These are phyloP conservation scores for Sarcoramphus papa DNA, from an alignment of 2,797 vertebrate species.

Conservation along the genomic window DNA sequence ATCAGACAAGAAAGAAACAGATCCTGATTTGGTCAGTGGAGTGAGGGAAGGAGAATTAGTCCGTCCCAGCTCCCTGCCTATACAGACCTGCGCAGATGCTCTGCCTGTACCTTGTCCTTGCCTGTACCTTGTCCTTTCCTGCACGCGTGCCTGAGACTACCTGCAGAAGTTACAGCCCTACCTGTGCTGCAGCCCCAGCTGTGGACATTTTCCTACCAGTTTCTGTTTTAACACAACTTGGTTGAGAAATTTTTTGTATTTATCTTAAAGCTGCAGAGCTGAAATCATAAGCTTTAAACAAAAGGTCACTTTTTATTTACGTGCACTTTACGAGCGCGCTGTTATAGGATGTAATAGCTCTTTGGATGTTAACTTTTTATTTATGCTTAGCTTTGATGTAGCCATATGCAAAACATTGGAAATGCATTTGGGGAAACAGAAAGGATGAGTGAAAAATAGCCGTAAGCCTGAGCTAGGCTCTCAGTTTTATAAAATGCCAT, in stretches of 20 bases:
- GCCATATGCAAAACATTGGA: conserved; percentile 11
- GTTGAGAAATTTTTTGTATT: neutral
- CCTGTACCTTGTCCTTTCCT: neutral
- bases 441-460: neutral
- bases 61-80: neutral
- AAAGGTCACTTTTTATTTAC: neutral
- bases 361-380: neutral
- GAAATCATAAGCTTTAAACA: neutral
- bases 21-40: neutral
- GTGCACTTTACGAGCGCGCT: neutral
- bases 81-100: neutral
- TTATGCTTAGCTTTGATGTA: neutral
- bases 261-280: neutral
- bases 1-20: neutral
- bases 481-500: neutral
- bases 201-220: neutral
- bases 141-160: neutral
- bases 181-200: neutral
- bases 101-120: neutral
- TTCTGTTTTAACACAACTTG: neutral
- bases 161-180: neutral
- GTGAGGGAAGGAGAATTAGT: neutral
- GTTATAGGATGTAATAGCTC: neutral
- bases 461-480: neutral
- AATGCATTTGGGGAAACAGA: neutral